Conservation (phyloP, 2,888 invertebrate genomes). For the Mythimna loreyi region DNA sequence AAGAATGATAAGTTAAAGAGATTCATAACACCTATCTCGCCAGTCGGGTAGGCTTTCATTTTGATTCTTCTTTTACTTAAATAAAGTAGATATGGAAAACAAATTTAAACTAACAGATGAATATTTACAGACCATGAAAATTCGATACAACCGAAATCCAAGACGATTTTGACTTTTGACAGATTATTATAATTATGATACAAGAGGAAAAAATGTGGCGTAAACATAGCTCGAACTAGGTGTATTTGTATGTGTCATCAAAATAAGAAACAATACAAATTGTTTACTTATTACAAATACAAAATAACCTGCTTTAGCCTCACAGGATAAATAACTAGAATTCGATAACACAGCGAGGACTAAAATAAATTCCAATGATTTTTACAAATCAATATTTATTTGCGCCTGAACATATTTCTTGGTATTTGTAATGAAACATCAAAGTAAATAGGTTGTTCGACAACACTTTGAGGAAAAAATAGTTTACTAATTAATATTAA, state of each 20-base stretch:
- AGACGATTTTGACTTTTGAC: too few relatives aligned
- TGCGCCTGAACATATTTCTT: constrained; percentile 27
- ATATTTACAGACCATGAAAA: background rate
- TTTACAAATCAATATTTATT: constrained; percentile 27
- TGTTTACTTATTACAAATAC: constrained; percentile 12
- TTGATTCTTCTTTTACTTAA: too few relatives aligned
- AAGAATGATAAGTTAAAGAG: background rate
- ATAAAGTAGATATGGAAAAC: background rate
- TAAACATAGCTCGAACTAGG: background rate
- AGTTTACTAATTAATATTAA: background rate
- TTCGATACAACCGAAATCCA: background rate
- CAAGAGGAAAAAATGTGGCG: background rate
- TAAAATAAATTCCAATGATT: constrained; percentile 25
- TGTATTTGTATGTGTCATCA: background rate
- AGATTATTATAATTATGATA: too few relatives aligned
- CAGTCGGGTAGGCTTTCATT: too few relatives aligned
- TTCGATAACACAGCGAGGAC: constrained; percentile 1
- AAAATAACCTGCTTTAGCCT: constrained; percentile 7
- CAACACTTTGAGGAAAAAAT: constrained; percentile 14
- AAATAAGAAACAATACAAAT: constrained; percentile 14
- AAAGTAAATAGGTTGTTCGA: background rate
- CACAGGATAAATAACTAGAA: constrained; percentile 29
- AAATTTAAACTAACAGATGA: background rate
- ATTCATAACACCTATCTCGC: background rate
- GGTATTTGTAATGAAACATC: constrained; percentile 11